phyloP scores from a whole-genome alignment of 2,888 invertebrate genomes.

The Globia sparganii region DNA sequence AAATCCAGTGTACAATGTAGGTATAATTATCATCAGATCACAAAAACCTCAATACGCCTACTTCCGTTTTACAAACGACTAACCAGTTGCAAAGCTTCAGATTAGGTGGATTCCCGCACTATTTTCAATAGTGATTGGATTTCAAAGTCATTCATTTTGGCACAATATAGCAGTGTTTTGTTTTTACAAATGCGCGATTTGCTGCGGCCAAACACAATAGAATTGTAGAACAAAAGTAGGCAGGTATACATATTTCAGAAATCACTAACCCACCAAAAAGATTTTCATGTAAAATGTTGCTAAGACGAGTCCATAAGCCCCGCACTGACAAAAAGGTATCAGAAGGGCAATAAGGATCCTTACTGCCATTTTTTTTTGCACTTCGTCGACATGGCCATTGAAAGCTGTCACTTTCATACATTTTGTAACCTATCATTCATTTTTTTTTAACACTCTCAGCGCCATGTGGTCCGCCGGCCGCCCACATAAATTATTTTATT shows the following conservation, averaged over 20 bases:
- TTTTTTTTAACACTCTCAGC: too few relatives aligned
- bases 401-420: too few relatives aligned
- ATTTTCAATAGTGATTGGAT: conserved; percentile 21
- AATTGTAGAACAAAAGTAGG: conserved; percentile 32
- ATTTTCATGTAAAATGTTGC: too few relatives aligned
- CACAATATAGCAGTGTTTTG: conserved; percentile 26
- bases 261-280: too few relatives aligned
- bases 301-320: too few relatives aligned
- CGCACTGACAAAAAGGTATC: too few relatives aligned
- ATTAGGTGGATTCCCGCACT: background rate
- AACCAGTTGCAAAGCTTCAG: background rate
- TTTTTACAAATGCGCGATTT: conserved; percentile 3
- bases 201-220: background rate
- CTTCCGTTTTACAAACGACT: conserved; percentile 35
- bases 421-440: too few relatives aligned
- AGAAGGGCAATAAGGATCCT: too few relatives aligned
- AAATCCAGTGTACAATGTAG: conserved; percentile 14
- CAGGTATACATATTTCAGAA: background rate
- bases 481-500: too few relatives aligned
- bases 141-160: conserved; percentile 30
- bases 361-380: too few relatives aligned
- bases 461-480: too few relatives aligned
- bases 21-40: background rate
- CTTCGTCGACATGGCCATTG: too few relatives aligned
- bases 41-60: background rate